Evolutionary conservation across 1,140 invertebrate genomes (phyloP), one percentile per base, ranked within the genome.

Genomic region (Hycleus cichorii): DNA sequence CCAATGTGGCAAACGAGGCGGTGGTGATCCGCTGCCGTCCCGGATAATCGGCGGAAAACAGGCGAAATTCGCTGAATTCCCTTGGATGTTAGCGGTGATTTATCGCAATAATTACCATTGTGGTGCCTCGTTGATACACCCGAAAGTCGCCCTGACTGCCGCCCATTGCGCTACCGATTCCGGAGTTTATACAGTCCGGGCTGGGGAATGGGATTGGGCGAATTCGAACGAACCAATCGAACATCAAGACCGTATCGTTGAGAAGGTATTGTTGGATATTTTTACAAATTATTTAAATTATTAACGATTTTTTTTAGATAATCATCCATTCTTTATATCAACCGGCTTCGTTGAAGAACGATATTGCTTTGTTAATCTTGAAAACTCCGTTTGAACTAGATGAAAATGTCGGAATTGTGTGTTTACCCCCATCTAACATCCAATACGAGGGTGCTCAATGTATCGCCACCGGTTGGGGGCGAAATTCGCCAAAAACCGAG

Each of bases 311-410:
- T 40, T 26, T 39, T 51, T 47, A 50, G 58, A 56, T 70, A 3
- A 59, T 69, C 9, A 57, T 69, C 24, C 70, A 73, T 64, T 65
- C 66, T 0, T 7, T 62, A 3, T 73, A 59, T 50, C 44, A 70
- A 49, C 43, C 57, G 3, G 18, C 78, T 75, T 4, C 77, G 76
- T 69, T 88, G 2, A 77, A 74, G 61, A 85, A 90, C 63, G 88
- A 91, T 66, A 76, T 87, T 3, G 89, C 87, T 1, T 68, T 91
- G 3, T 65, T 91, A 0, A 75, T 86, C 5, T 67, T 89, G 2
- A 70, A 79, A 3, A 65, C 74, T 9, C 77, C 83, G 0, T 78
- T 87, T 7, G 64, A 76, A 1, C 70, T 82, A 1, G 74, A 75
- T 1, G 52, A 64, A 43, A 70, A 81, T 58, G 73, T 83, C 32